Conservation (phyloP, 53 echinoderm and acorn worm species). For the Luidia sarsii region DNA sequence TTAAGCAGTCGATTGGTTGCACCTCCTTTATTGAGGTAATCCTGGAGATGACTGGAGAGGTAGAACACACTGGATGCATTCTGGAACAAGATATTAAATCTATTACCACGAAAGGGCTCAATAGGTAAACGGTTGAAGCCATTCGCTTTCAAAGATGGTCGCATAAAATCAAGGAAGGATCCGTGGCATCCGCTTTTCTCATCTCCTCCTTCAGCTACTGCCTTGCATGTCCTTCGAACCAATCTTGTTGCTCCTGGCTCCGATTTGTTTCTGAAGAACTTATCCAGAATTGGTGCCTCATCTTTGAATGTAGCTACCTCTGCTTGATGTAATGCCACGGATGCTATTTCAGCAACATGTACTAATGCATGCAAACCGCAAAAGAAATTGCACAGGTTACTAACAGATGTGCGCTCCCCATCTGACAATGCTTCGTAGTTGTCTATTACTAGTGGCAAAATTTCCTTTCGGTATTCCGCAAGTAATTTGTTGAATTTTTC, state of each 20-base stretch:
- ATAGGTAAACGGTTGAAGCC: constrained; percentile 7
- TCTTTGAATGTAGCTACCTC: constrained; percentile 35
- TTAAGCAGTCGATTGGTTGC: constrained; percentile 33
- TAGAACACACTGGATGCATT: constrained; percentile 49
- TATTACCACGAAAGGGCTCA: constrained; percentile 50
- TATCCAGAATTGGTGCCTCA: constrained; percentile 43
- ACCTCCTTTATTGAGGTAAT: constrained; percentile 29
- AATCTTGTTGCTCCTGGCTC: constrained; percentile 57
- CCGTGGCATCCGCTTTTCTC: constrained; percentile 59
- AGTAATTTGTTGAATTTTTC: constrained; percentile 63
- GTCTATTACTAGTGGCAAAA: constrained; percentile 51
- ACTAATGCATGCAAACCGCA: constrained; percentile 70
- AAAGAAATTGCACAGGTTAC: constrained; percentile 67
- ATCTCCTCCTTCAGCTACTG: constrained; percentile 57
- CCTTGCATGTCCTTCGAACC: constrained; percentile 46
- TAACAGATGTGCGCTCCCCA: constrained; percentile 35
- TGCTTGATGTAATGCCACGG: constrained; percentile 48
- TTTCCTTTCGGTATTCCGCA: constrained; percentile 49
- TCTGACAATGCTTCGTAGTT: constrained; percentile 56
- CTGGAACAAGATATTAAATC: constrained; percentile 57
- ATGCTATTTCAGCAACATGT: constrained; percentile 59
- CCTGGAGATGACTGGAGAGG: constrained; percentile 12
- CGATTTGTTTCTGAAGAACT: constrained; percentile 36
- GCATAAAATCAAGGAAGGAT: constrained; percentile 10
- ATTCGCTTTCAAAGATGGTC: neutral